Evolutionary conservation across 1,140 invertebrate genomes (phyloP), one percentile per base, ranked within the genome.

Genomic region (Anoplophora glabripennis): DNA sequence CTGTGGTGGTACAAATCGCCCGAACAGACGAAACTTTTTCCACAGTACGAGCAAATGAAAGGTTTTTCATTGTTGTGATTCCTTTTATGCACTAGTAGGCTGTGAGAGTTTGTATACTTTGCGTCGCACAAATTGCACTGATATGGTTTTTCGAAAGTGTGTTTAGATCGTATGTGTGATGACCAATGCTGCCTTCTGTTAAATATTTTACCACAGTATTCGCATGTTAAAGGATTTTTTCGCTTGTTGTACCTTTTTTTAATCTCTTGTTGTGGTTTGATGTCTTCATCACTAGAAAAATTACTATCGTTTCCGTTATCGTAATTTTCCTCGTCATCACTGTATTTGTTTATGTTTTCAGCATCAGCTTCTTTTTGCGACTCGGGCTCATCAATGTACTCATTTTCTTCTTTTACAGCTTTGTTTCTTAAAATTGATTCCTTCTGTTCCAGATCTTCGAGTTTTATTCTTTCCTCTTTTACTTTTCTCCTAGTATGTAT

Each of bases 141-240:
- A 14, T 66, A 66, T 28, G 64, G 64, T 42, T 66, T 66, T 47
- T 66, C 64, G 51, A 66, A 66, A 14, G 64, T 66, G 44, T 66
- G 64, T 18, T 59, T 66, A n/a, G 60, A 55, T 10, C 64, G 28
- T 37, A 63, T 66, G 38, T 66, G 64, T 11, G 64, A 60, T 0
- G 55, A 57, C 61, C 56, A 61, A 37, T 66, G 64, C 35, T 66
- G 64, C 35, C 59, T 58, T 34, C 64, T 36, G 38, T 66, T 62
- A 37, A 66, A 66, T 37, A 53, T 54, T 54, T 63, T 66, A 1
- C 64, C 64, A 52, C 64, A 66, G 56, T 66, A 66, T 34, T 62
- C 59, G 36, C 64, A 66, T 41, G 57, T 63, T 1, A 63, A 53
- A 7, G 64, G 51, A 35, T 57, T 54, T 48, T 59, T 57, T 46